phyloP scores from a whole-genome alignment of 2,888 invertebrate species.

The Kuschelorhynchus macadamiae region DNA sequence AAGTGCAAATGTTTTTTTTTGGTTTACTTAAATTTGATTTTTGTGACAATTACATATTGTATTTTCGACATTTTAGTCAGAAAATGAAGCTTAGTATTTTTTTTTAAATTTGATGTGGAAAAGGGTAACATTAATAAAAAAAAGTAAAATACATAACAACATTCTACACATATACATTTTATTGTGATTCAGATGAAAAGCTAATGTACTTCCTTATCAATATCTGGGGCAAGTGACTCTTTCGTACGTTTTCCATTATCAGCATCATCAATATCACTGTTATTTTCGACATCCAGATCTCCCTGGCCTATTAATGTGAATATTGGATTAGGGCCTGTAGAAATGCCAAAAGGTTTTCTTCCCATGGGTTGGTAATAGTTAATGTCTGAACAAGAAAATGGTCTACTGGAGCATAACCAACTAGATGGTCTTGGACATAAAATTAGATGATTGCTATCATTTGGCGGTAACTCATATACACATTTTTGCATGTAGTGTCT shows the following conservation, averaged over 20 bases:
- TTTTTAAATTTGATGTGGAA: too few species aligned
- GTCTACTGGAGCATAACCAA: constrained; percentile 7
- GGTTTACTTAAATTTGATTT: too few species aligned
- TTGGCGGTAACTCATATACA: not conserved
- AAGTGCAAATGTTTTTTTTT: too few species aligned
- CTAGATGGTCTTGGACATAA: constrained; percentile 10
- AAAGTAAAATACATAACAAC: too few species aligned
- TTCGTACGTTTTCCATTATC: not conserved
- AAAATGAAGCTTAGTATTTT: too few species aligned
- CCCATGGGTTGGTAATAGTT: constrained; percentile 37
- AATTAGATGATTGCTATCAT: constrained; percentile 9
- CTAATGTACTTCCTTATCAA: too few species aligned
- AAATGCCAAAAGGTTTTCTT: not conserved
- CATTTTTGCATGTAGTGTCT: constrained; percentile 31
- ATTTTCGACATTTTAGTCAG: too few species aligned
- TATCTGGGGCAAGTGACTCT: not conserved
- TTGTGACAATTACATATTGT: too few species aligned
- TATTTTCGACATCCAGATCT: not conserved
- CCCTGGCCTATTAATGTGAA: not conserved
- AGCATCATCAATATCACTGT: not conserved
- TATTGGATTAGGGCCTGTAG: not conserved
- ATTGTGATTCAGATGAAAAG: too few species aligned
- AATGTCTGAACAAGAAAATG: constrained; percentile 33
- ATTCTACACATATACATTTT: too few species aligned
- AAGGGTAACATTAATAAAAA: too few species aligned